Percentiles rank a stretch among this genome's conserved stretches.
Evolutionary conservation across 2,113 vertebrate species (phyloP).

Genomic region (Pao palembangensis): DNA sequence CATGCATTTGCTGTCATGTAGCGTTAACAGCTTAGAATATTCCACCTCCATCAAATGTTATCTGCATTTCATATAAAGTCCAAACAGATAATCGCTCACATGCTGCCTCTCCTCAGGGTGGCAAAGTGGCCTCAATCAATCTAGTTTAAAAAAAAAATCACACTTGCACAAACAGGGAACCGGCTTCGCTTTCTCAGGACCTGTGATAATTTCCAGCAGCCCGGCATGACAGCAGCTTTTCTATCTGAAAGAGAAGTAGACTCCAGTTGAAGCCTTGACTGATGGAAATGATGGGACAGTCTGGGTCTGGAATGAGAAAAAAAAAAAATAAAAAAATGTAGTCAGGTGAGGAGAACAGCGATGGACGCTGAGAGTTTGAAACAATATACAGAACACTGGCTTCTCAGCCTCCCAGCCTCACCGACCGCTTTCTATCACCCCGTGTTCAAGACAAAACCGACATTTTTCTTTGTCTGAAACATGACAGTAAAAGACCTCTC

Average conservation of each 20-base stretch:
- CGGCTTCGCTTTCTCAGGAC: slow-evolving; percentile 51
- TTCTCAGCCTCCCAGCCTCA: neutral
- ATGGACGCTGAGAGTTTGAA: slow-evolving; percentile 31
- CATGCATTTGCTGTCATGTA: slow-evolving; percentile 11
- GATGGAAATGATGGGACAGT: slow-evolving; percentile 65
- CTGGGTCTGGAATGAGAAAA: slow-evolving; percentile 39
- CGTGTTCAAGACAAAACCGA: slow-evolving; percentile 7
- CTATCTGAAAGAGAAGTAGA: slow-evolving; percentile 58
- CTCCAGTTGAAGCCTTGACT: slow-evolving; percentile 71
- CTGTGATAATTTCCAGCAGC: slow-evolving; percentile 64
- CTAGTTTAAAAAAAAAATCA: slow-evolving; percentile 9
- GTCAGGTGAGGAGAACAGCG: slow-evolving; percentile 47
- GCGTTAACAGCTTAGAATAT: neutral
- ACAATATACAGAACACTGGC: slow-evolving; percentile 2
- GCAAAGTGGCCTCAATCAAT: slow-evolving; percentile 31
- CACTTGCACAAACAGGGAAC: slow-evolving; percentile 37
- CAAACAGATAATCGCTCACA: no score
- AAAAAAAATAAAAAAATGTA: slow-evolving; percentile 40
- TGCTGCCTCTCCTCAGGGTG: neutral
- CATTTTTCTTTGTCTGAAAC: slow-evolving; percentile 17
- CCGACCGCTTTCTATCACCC: slow-evolving; percentile 11
- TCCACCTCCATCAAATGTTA: no score
- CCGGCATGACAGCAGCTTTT: slow-evolving; percentile 38
- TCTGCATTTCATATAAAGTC: no score
- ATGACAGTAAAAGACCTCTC: slow-evolving; percentile 15